phyloP scores from a whole-genome alignment of 1,140 invertebrate species.

The Bombus balteatus region DNA sequence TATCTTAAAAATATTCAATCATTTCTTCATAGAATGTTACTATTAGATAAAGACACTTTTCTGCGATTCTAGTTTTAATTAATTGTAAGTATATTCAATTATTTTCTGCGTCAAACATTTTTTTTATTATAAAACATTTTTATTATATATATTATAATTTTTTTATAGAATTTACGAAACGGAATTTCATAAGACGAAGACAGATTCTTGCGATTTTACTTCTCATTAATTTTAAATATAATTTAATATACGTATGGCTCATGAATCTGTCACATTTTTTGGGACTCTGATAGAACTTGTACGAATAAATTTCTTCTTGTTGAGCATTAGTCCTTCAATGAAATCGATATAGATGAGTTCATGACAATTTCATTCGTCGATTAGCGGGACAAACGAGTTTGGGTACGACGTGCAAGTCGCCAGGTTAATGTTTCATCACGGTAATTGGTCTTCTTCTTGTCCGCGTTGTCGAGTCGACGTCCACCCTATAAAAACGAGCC shows the following conservation, averaged over 20 bases:
- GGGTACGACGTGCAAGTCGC: constrained; percentile 23
- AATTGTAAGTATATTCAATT: background rate
- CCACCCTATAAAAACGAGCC: constrained; percentile 63
- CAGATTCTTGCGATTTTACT: too few species aligned
- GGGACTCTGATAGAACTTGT: background rate
- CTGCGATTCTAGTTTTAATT: constrained; percentile 18
- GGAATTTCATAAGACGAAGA: too few species aligned
- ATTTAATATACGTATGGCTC: too few species aligned
- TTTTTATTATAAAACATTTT: too few species aligned
- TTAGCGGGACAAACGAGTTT: constrained; percentile 56
- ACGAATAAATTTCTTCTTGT: background rate
- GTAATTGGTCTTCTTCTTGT: constrained; percentile 78
- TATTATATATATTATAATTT: too few species aligned
- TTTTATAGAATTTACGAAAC: too few species aligned
- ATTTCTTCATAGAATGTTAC: too few species aligned
- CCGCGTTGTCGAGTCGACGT: constrained; percentile 63
- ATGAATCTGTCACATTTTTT: too few species aligned
- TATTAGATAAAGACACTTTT: constrained; percentile 1
- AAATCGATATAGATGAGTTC: background rate
- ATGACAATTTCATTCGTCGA: constrained; percentile 4
- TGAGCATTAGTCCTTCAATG: too few species aligned
- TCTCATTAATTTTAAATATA: too few species aligned
- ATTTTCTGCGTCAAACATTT: too few species aligned
- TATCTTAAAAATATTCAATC: background rate
- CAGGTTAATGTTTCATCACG: constrained; percentile 62